These are phyloP conservation scores for Xanthorhoe designata DNA, from an alignment of 2,888 invertebrate genomes.

Conservation along the genomic window DNA sequence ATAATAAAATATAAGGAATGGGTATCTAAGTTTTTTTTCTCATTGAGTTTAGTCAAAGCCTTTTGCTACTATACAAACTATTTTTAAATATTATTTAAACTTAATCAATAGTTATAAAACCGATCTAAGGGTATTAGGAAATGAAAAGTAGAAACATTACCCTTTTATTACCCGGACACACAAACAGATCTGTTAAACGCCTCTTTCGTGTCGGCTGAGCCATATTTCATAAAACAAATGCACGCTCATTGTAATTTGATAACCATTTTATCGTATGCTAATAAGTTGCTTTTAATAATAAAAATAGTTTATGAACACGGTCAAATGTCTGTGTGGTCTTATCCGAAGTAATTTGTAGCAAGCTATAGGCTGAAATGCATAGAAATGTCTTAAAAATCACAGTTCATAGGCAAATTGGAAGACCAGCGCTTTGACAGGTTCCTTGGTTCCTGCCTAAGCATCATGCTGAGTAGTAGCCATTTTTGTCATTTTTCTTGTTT, in stretches of 20 bases:
- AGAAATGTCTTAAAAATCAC: background rate
- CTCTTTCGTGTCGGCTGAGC: conserved; percentile 62
- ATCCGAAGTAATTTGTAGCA: conserved; percentile 17
- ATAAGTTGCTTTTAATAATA: conserved; percentile 61
- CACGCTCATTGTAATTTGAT: conserved; percentile 72
- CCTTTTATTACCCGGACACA: conserved; percentile 28
- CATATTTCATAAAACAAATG: conserved; percentile 71
- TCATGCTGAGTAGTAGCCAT: no score
- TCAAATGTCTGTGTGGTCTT: conserved; percentile 38
- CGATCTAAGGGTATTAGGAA: conserved; percentile 5
- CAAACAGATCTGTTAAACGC: conserved; percentile 51
- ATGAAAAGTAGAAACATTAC: conserved; percentile 25
- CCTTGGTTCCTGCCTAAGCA: no score
- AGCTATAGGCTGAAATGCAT: conserved; percentile 2
- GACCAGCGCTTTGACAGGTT: no score
- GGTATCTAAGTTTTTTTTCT: no score
- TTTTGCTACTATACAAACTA: background rate
- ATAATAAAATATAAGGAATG: no score
- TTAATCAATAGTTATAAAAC: background rate
- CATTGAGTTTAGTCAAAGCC: no score
- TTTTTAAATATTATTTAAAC: background rate
- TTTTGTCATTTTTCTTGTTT: no score
- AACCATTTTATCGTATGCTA: conserved; percentile 53
- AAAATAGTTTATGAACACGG: conserved; percentile 60
- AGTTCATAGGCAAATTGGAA: no score